Evolutionary conservation across 2,797 vertebrate species (phyloP).

Genomic region (Lepilemur ruficaudatus): DNA sequence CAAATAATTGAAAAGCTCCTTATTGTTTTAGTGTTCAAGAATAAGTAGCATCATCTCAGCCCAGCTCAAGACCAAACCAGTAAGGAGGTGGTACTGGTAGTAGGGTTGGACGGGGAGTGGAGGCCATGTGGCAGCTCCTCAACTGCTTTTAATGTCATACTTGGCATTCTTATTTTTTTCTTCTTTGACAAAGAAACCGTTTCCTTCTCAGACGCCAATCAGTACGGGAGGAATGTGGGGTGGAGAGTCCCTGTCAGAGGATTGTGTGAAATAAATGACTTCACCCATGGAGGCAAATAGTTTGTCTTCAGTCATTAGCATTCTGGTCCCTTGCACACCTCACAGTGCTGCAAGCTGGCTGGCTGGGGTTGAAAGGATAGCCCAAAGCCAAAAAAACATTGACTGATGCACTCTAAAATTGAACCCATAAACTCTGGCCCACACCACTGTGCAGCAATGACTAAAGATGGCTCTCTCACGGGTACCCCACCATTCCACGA

Average conservation of each 20-base stretch:
- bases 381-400: background rate
- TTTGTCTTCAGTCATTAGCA: conserved; percentile 21
- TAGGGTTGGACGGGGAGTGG: accelerated
- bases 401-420: background rate
- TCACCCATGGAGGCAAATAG: conserved; percentile 22
- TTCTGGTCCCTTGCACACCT: background rate
- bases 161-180: background rate
- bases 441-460: background rate
- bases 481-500: accelerated
- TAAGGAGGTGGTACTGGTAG: background rate
- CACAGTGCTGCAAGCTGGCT: background rate
- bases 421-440: background rate
- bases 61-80: background rate
- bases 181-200: conserved; percentile 2
- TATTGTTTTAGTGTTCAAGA: background rate
- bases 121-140: background rate
- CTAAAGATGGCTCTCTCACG: background rate
- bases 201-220: conserved; percentile 29
- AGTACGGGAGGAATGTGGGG: background rate
- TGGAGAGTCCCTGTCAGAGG: conserved; percentile 8
- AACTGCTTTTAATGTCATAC: background rate
- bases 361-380: background rate
- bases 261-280: conserved; percentile 50
- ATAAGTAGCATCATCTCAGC: background rate
- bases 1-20: background rate